Conservation (phyloP, 2,797 vertebrate genomes). For the Lagodon rhomboides region DNA sequence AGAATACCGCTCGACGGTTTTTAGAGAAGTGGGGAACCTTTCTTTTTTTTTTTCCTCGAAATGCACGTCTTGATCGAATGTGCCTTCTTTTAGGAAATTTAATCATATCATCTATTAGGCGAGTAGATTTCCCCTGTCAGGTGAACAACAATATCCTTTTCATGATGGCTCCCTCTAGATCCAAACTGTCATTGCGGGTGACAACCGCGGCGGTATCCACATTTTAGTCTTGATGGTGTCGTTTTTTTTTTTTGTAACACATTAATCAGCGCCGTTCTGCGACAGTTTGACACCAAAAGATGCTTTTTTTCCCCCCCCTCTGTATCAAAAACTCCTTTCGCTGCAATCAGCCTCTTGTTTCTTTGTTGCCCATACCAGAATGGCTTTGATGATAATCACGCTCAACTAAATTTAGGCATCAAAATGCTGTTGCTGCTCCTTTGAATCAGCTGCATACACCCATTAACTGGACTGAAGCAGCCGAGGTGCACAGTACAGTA, state of each 20-base stretch:
- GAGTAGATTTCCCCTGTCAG: slow-evolving; percentile 67
- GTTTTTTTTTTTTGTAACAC: slow-evolving; percentile 40
- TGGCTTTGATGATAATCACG: slow-evolving; percentile 69
- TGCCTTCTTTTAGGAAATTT: slow-evolving; percentile 29
- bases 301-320: slow-evolving; percentile 37
- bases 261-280: slow-evolving; percentile 65
- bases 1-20: slow-evolving; percentile 18
- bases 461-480: slow-evolving; percentile 42
- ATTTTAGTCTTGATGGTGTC: slow-evolving; percentile 38
- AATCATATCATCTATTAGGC: slow-evolving; percentile 52
- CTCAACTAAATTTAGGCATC: slow-evolving; percentile 79
- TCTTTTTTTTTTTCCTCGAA: slow-evolving; percentile 43
- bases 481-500: neutral
- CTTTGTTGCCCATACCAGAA: slow-evolving; percentile 59
- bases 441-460: slow-evolving; percentile 44
- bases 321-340: slow-evolving; percentile 55
- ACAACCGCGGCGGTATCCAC: slow-evolving; percentile 49
- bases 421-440: slow-evolving; percentile 53
- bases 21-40: slow-evolving; percentile 19
- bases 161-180: slow-evolving; percentile 44
- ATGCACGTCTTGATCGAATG: slow-evolving; percentile 39
- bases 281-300: slow-evolving; percentile 78
- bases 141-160: slow-evolving; percentile 55
- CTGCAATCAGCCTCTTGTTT: slow-evolving; percentile 52
- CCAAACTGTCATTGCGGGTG: slow-evolving; percentile 64